These are phyloP conservation scores for Drosophila sucinea DNA, from an alignment of 1,140 invertebrate species.

Conservation along the genomic window DNA sequence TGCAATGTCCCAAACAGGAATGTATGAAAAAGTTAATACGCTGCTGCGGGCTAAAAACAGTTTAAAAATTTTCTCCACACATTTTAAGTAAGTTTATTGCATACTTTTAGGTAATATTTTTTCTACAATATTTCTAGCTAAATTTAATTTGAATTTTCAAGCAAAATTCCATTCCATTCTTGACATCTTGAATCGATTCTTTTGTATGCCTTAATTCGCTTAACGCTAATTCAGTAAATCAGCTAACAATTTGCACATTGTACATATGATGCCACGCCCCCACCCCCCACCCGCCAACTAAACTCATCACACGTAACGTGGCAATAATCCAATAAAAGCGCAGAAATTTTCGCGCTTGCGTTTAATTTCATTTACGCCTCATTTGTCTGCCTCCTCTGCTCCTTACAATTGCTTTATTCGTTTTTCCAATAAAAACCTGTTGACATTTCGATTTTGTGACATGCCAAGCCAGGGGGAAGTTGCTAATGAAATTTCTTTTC, in stretches of 20 bases:
- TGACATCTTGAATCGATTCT: neutral
- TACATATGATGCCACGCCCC: constrained; percentile 25
- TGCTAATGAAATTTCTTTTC: constrained; percentile 45
- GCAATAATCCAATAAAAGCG: constrained; percentile 75
- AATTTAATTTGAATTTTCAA: neutral
- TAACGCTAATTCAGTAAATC: constrained; percentile 69
- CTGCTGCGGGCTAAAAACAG: constrained; percentile 60
- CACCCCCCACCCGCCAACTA: constrained; percentile 1
- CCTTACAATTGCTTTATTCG: constrained; percentile 12
- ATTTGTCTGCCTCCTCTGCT: constrained; percentile 51
- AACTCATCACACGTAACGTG: constrained; percentile 34
- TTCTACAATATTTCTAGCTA: neutral
- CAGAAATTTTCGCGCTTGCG: constrained; percentile 74
- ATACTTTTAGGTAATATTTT: constrained; percentile 2
- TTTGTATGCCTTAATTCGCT: constrained; percentile 38
- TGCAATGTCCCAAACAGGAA: constrained; percentile 75
- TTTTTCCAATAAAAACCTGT: constrained; percentile 39
- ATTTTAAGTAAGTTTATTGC: constrained; percentile 37
- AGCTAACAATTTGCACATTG: constrained; percentile 76
- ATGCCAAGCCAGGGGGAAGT: constrained; percentile 19
- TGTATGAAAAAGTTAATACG: constrained; percentile 67
- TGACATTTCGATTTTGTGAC: constrained; percentile 36
- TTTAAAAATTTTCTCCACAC: constrained; percentile 45
- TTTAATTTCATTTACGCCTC: constrained; percentile 80
- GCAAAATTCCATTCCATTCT: constrained; percentile 37